Conservation (phyloP, 1,140 invertebrate genomes). For the Sweltsa coloradensis region DNA sequence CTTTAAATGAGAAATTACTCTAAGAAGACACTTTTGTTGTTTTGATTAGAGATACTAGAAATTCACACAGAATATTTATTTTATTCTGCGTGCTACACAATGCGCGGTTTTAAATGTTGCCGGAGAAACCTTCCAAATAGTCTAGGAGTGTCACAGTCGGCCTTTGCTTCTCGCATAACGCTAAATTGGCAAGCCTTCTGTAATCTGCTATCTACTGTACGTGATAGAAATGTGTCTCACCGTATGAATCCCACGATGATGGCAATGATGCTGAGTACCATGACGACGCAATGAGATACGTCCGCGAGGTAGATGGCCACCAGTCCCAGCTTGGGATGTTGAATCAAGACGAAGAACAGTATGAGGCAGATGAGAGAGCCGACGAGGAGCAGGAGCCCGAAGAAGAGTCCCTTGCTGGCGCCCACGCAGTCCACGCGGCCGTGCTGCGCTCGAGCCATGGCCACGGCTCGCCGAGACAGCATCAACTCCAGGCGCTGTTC, state of each 20-base stretch:
- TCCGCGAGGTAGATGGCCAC: conserved; percentile 83
- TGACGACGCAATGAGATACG: conserved; percentile 75
- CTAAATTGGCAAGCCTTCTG: too few relatives aligned
- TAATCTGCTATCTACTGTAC: too few relatives aligned
- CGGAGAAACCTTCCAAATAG: too few relatives aligned
- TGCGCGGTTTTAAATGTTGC: too few relatives aligned
- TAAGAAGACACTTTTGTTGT: too few relatives aligned
- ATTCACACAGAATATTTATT: too few relatives aligned
- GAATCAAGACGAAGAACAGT: conserved; percentile 86
- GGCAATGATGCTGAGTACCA: conserved; percentile 75
- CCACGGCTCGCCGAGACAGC: conserved; percentile 67
- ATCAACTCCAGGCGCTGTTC: conserved; percentile 74
- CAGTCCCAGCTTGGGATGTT: conserved; percentile 61
- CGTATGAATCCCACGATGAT: conserved; percentile 82
- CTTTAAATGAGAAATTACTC: too few relatives aligned
- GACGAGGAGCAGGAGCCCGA: conserved; percentile 77
- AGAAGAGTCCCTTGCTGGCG: conserved; percentile 87
- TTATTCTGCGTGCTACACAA: too few relatives aligned
- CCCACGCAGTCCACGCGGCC: conserved; percentile 83
- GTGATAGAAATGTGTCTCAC: conserved; percentile 31
- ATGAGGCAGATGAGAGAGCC: conserved; percentile 87
- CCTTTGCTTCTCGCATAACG: too few relatives aligned
- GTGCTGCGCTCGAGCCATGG: conserved; percentile 61
- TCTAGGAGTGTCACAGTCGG: too few relatives aligned
- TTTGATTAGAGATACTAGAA: too few relatives aligned